Base-by-base conservation (phyloP, 1,140 invertebrate genomes). In the Drosophila gunungcola region DNA sequence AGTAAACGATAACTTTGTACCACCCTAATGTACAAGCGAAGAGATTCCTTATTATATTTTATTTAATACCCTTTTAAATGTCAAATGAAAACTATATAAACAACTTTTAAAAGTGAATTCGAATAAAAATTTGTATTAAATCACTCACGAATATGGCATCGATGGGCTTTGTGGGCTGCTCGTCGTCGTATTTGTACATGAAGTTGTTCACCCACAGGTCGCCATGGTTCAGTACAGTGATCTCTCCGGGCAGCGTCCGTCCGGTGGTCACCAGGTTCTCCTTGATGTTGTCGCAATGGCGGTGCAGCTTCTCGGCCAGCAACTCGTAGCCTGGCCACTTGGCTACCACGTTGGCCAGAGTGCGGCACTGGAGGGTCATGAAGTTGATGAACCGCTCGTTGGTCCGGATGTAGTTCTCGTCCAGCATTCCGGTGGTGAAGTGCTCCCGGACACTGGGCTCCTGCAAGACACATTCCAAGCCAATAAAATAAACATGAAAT, bases 171-270 rank as follows among this genome's bases (percentile, higher is more conserved):
- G 73, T 89, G 45, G 80, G 72, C 46, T 72, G 55, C 63, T 75
- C 42, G 4, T 80, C 90, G 29, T 93, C 62, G 62, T 94, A 93
- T 83, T 93, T 92, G 73, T 94, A 94, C 92, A 94, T 92, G 68
- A 94, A 93, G 64, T 94, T 94, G 67, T 94, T 94, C 10, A 93
- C 92, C 93, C 93, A 94, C 29, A 93, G 93, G 75, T 94, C 94
- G 7, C 94, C 94, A 73, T 94, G 94, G 52, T 93, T 91, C 10
- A 94, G 73, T 0, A 94, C 93, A 0, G 81, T 88, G 16, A 92
- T 60, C 45, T 92, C 91, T 4, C 83, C 82, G 0, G 73, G 53
- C 10, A 21, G 45, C 1, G 77, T 49, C 5, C 78, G 64, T 0
- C 84, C 89, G 12, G 88, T 91, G 6, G 34, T 13, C 16, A 92